A percentile compares a stretch with the other conserved stretches of the same genome.
These are phyloP conservation scores for Brachionus asplanchnoidis DNA, from an alignment of 1,140 invertebrate genomes.

Conservation along the genomic window DNA sequence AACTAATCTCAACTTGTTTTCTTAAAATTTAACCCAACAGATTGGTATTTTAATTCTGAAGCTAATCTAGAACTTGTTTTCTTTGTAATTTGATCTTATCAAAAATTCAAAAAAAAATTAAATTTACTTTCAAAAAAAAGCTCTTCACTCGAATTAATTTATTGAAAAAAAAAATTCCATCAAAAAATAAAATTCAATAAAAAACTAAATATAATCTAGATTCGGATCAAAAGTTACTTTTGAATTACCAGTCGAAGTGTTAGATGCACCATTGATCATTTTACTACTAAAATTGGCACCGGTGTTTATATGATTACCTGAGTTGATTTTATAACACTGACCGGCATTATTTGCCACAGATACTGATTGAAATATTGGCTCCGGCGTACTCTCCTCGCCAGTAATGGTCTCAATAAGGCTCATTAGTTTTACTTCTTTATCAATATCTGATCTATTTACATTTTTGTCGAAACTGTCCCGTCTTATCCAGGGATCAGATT, in stretches of 20 bases:
- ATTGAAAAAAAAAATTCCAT: background rate
- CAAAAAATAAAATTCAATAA: background rate
- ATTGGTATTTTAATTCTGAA: background rate
- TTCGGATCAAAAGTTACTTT: slow-evolving; percentile 32
- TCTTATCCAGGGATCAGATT: background rate
- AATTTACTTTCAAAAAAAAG: background rate
- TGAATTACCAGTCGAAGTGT: background rate
- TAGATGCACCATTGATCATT: background rate
- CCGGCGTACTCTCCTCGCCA: background rate
- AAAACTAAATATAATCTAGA: slow-evolving; percentile 12
- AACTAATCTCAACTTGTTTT: background rate
- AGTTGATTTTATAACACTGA: background rate
- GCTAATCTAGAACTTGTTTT: background rate
- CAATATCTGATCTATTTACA: slow-evolving; percentile 23
- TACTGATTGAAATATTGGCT: background rate
- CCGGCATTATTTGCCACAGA: background rate
- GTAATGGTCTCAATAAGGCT: background rate
- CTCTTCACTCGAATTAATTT: background rate
- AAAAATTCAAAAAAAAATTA: background rate
- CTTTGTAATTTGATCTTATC: background rate
- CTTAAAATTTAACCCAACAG: background rate
- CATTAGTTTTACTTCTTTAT: background rate
- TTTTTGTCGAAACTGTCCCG: background rate
- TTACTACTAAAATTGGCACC: background rate
- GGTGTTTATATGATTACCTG: background rate